Evolutionary conservation across 2,888 invertebrate species (phyloP), one percentile per base, ranked within the genome.

Genomic region (Lithosia quadra): DNA sequence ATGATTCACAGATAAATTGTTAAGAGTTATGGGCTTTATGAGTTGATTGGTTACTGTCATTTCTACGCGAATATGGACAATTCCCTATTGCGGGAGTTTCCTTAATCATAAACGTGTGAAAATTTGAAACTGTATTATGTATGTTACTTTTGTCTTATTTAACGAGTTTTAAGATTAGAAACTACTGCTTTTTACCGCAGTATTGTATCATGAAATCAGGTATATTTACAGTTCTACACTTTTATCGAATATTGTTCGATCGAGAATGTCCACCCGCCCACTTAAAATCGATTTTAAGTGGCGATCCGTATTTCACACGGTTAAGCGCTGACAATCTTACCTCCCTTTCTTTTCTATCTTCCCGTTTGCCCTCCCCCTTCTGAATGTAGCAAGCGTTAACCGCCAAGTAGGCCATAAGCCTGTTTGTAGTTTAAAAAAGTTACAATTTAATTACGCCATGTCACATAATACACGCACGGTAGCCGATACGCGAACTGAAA

Each of bases 401-500:
- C n/a, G n/a, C 5, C 49, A 49, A n/a, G 49, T 49, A 49, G 49
- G 49, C 49, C n/a, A 9, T n/a, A 49, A 34, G 8, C 21, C 24
- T 39, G 34, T 36, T 39, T 57, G 1, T 57, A 63, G 18, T 34
- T 49, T 13, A 1, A 22, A 63, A 55, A 13, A 34, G 28, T 34
- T 73, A 72, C 76, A 83, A 83, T 80, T 77, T 74, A 88, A 89
- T 87, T 83, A 88, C 86, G 87, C 88, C 83, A 86, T 80, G 83
- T 86, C 85, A 84, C 78, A 84, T 84, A 85, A 86, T 73, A 78
- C 77, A 82, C 83, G 83, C 81, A 83, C 79, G 79, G 78, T 82
- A 72, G 69, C 66, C 77, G 68, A 65, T 70, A 74, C 71, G 74
- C 75, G 72, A 76, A 74, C 79, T 80, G 78, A 77, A 72, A 80